A percentile compares a stretch with the other conserved stretches of the same genome.
phyloP scores from a whole-genome alignment of 2,113 vertebrate genomes.

The Picathartes gymnocephalus region DNA sequence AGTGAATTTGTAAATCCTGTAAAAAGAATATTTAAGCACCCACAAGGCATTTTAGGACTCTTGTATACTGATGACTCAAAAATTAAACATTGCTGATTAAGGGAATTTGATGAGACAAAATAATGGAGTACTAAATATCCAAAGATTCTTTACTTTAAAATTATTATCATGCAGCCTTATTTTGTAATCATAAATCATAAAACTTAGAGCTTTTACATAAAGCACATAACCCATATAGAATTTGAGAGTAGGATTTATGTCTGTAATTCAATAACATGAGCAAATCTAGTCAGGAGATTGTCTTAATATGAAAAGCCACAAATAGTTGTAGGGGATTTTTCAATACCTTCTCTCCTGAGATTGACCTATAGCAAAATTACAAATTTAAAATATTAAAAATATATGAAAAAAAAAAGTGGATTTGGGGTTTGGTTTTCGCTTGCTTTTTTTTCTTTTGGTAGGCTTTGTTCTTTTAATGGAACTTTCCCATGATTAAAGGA shows the following conservation, averaged over 20 bases:
- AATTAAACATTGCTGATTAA: slow-evolving; percentile 13
- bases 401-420: too few relatives aligned
- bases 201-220: background rate
- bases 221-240: background rate
- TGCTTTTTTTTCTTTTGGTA: background rate
- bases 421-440: background rate
- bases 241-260: background rate
- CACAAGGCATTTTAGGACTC: background rate
- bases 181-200: background rate
- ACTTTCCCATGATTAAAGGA: slow-evolving; percentile 24
- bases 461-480: background rate
- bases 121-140: background rate
- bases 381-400: background rate
- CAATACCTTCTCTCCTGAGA: background rate
- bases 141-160: background rate
- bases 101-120: background rate
- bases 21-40: slow-evolving; percentile 1
- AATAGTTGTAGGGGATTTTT: background rate
- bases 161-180: background rate
- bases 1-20: background rate
- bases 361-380: background rate
- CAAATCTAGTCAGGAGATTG: background rate
- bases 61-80: background rate
- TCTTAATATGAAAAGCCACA: background rate
- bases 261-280: background rate